Evolutionary conservation across 2,797 vertebrate genomes (phyloP).

Genomic region (Chelmon rostratus): DNA sequence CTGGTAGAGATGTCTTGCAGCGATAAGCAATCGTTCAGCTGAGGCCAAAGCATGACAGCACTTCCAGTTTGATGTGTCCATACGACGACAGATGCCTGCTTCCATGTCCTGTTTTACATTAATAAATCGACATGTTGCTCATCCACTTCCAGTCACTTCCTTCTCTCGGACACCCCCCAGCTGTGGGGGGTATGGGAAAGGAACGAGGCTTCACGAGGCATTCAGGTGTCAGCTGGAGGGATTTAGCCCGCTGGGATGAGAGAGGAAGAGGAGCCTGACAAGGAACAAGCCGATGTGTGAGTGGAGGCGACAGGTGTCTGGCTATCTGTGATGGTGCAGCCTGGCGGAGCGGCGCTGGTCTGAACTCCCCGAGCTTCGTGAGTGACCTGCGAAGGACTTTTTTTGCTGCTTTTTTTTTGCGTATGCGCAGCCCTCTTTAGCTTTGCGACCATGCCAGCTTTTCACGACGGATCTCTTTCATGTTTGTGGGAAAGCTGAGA

Average conservation of each 20-base stretch:
- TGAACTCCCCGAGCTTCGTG: background rate
- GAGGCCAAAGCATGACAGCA: background rate
- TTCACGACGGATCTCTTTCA: constrained; percentile 77
- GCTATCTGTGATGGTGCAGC: constrained; percentile 27
- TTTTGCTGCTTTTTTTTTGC: constrained; percentile 17
- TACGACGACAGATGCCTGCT: background rate
- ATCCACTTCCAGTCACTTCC: constrained; percentile 42
- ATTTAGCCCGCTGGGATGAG: constrained; percentile 35
- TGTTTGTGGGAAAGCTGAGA: constrained; percentile 82
- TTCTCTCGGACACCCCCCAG: background rate
- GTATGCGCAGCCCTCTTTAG: constrained; percentile 6
- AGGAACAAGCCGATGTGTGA: constrained; percentile 53
- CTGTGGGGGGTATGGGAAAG: constrained; percentile 54
- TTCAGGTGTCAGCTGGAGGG: constrained; percentile 70
- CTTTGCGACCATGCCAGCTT: constrained; percentile 63
- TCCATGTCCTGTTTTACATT: background rate
- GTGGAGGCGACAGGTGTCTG: constrained; percentile 75
- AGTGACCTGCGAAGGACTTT: constrained; percentile 34
- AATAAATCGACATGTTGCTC: constrained; percentile 10
- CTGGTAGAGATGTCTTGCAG: background rate
- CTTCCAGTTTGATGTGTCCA: background rate
- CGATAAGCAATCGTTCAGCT: background rate
- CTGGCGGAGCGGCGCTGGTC: constrained; percentile 5
- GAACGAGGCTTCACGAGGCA: constrained; percentile 40
- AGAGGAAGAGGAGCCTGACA: constrained; percentile 59